These are phyloP conservation scores for Zonitis immaculata DNA, from an alignment of 2,888 invertebrate genomes.

Conservation along the genomic window DNA sequence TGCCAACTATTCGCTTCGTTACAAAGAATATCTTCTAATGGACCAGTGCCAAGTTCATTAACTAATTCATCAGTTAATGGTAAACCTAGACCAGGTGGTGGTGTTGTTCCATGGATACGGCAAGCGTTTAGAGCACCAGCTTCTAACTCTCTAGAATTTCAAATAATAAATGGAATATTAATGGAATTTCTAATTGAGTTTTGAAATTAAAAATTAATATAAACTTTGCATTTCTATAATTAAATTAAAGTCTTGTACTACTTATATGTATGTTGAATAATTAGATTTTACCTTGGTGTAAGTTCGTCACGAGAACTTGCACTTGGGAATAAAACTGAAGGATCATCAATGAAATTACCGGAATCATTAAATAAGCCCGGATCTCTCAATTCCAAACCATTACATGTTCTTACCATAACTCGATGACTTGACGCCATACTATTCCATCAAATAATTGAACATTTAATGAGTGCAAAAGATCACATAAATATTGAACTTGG, in stretches of 20 bases:
- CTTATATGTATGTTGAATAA: too few species aligned
- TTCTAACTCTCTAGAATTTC: constrained; percentile 51
- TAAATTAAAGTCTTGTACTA: too few species aligned
- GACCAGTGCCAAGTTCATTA: constrained; percentile 47
- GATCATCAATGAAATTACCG: constrained; percentile 45
- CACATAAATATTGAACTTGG: too few species aligned
- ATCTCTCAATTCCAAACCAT: constrained; percentile 69
- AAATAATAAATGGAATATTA: too few species aligned
- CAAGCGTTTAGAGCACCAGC: constrained; percentile 55
- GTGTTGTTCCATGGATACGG: constrained; percentile 58
- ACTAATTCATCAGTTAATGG: constrained; percentile 47
- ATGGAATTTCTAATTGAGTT: too few species aligned
- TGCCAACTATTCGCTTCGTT: constrained; percentile 73
- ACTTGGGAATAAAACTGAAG: constrained; percentile 53
- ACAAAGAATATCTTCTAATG: constrained; percentile 39
- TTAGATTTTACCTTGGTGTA: constrained; percentile 49
- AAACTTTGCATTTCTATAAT: too few species aligned
- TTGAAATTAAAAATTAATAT: too few species aligned
- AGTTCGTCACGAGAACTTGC: constrained; percentile 56
- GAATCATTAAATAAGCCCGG: constrained; percentile 41
- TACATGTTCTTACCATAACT: constrained; percentile 72
- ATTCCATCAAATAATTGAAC: too few species aligned
- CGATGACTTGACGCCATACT: constrained; percentile 44
- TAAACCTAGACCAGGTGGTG: constrained; percentile 52
- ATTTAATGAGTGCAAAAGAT: too few species aligned